A percentile compares a stretch with the other conserved stretches of the same genome.
phyloP scores from a whole-genome alignment of 2,888 invertebrate species.

The Scaptomyza caliginosa region DNA sequence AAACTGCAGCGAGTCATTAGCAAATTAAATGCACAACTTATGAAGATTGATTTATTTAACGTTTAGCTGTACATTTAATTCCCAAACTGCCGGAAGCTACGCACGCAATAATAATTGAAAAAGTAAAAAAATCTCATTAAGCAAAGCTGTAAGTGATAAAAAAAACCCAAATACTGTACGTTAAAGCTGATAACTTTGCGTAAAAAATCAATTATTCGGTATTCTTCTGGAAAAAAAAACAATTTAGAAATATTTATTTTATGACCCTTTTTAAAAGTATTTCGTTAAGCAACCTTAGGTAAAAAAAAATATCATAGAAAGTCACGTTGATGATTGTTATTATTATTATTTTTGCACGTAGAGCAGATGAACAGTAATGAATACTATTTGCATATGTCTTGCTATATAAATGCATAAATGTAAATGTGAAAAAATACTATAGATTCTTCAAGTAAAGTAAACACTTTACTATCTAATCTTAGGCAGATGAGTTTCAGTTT shows the following conservation, averaged over 20 bases:
- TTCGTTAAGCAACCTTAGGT: background rate
- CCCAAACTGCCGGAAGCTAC: background rate
- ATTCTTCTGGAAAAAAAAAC: background rate
- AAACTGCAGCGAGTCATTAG: constrained; percentile 41
- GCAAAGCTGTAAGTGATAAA: background rate
- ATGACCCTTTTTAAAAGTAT: constrained; percentile 3
- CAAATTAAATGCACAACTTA: constrained; percentile 37
- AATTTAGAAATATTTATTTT: constrained; percentile 11
- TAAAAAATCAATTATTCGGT: constrained; percentile 8
- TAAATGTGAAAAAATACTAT: no score
- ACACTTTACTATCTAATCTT: no score
- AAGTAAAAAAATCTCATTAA: background rate
- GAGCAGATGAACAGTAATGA: constrained; percentile 13
- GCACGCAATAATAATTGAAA: constrained; percentile 5
- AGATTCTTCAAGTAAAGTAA: background rate
- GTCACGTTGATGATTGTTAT: constrained; percentile 61
- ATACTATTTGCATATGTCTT: background rate
- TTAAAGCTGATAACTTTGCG: constrained; percentile 25
- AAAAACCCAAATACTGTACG: constrained; percentile 16
- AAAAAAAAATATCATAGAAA: constrained; percentile 52
- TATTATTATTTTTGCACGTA: constrained; percentile 44
- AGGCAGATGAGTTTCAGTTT: background rate
- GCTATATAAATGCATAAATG: background rate
- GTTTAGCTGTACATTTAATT: background rate
- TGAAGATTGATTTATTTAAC: constrained; percentile 42